A percentile compares a stretch with the other conserved stretches of the same genome.
Evolutionary conservation across 2,113 vertebrate genomes (phyloP).

Genomic region (Zosterops borbonicus): DNA sequence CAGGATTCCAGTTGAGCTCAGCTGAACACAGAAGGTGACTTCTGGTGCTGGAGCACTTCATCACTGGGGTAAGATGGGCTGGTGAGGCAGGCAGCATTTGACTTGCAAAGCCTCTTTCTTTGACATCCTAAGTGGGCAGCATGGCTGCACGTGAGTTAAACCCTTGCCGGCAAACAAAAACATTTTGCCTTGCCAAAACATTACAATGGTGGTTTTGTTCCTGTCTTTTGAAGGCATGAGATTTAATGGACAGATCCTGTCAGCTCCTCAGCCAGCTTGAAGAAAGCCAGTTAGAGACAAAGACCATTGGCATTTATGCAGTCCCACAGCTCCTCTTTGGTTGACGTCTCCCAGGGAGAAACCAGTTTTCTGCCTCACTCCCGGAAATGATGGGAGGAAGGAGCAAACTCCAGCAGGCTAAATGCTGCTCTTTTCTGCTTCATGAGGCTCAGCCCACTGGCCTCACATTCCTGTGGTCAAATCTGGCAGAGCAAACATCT

Average conservation of each 20-base stretch:
- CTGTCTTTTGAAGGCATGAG: background rate
- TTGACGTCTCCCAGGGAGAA: background rate
- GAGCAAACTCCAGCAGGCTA: background rate
- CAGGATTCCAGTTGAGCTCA: background rate
- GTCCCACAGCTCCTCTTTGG: background rate
- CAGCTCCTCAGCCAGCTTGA: background rate
- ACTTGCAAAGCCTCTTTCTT: background rate
- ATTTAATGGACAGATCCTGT: background rate
- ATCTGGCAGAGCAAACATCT: background rate
- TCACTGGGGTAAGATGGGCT: background rate
- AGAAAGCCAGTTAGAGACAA: background rate
- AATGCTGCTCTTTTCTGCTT: background rate
- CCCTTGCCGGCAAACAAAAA: background rate
- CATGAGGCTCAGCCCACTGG: background rate
- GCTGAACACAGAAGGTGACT: conserved; percentile 56
- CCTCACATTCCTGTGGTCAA: background rate
- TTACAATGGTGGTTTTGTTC: background rate
- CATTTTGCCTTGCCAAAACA: background rate
- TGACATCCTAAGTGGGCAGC: background rate
- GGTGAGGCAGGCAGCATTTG: background rate
- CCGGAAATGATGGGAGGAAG: background rate
- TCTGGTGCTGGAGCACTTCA: background rate
- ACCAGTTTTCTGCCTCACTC: background rate
- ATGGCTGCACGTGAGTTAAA: background rate
- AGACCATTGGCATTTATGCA: background rate